Evolutionary conservation across 2,888 invertebrate genomes (phyloP), one percentile per base, ranked within the genome.

Genomic region (Mythimna pallens): DNA sequence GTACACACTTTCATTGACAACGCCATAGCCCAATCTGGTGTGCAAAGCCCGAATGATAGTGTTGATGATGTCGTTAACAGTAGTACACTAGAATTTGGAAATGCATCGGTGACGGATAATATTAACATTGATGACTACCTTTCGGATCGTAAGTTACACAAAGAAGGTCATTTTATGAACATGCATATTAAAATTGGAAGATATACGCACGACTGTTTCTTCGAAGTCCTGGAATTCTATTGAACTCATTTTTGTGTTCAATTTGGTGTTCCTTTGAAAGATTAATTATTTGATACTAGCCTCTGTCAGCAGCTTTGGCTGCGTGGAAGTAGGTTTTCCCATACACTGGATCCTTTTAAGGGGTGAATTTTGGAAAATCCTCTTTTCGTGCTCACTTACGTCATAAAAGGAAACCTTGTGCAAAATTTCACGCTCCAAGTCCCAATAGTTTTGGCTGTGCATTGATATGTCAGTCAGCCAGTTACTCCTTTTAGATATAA

Each of bases 81-180:
- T 59, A 65, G 68, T 4, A 76, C 73, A 43, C 66, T 76, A 14
- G 64, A 75, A 9, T 66, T 70, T 34, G 78, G 67, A 55, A 88
- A 88, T 65, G 82, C 80, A 73, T 76, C 85, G 36, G 65, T 69
- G 59, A 76, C 62, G 3, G 84, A 82, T 40, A 83, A 76, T 52
- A 68, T 89, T 36, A 84, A 76, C 52, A 68, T 89, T 62, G 92
- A 93, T 61, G 91, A 94, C 69, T 93, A 93, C 86, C 87, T 94
- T 64, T 88, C 91, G 17, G 93, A 95, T 86, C 92, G 95, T 95
- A 92, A 95, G 95, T 94, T 61, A 20, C 47, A 43, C n/a, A 43
- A 36, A 40, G 14, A 4, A 40, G n/a, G 47, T 65, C 55, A 36
- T 50, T 40, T 64, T 25, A 20, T 47, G 17, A 47, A 47, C 17